Percentiles rank a stretch among this genome's conserved stretches.
Evolutionary conservation across 2,888 invertebrate genomes (phyloP).

Genomic region (Operophtera brumata): DNA sequence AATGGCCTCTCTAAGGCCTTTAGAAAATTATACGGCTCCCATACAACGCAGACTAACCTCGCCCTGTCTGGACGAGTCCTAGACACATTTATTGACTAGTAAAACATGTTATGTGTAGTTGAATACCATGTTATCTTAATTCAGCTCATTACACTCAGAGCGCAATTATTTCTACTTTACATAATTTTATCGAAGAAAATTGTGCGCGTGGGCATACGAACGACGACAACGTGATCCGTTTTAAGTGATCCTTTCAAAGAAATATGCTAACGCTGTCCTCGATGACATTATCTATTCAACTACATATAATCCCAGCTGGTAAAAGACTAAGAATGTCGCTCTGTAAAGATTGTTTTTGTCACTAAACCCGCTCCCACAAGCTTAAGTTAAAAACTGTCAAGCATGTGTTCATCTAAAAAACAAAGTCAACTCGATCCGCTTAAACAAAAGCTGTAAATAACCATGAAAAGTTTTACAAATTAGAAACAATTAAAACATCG

Average conservation of each 20-base stretch:
- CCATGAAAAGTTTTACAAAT: conserved; percentile 74
- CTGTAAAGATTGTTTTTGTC: conserved; percentile 45
- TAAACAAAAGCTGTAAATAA: conserved; percentile 74
- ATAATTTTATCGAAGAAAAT: conserved; percentile 75
- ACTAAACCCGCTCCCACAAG: conserved; percentile 55
- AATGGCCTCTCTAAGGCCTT: conserved; percentile 21
- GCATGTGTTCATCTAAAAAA: conserved; percentile 51
- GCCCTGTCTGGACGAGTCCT: conserved; percentile 56
- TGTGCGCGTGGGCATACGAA: conserved; percentile 63
- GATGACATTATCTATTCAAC: conserved; percentile 30
- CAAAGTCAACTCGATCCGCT: conserved; percentile 54
- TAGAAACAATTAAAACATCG: conserved; percentile 79
- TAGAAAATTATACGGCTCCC: conserved; percentile 32
- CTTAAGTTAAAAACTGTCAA: conserved; percentile 49
- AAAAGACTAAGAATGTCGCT: neutral
- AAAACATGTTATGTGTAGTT: conserved; percentile 55
- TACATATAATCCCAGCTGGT: conserved; percentile 16
- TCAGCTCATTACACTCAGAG: conserved; percentile 66
- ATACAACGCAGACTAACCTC: conserved; percentile 35
- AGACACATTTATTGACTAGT: conserved; percentile 63
- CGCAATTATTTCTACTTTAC: conserved; percentile 68
- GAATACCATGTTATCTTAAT: conserved; percentile 67
- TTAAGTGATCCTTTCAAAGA: conserved; percentile 64
- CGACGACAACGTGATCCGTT: conserved; percentile 59
- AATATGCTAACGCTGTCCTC: conserved; percentile 54